Conservation (phyloP, 2,797 vertebrate species). For the Gouania willdenowi region DNA sequence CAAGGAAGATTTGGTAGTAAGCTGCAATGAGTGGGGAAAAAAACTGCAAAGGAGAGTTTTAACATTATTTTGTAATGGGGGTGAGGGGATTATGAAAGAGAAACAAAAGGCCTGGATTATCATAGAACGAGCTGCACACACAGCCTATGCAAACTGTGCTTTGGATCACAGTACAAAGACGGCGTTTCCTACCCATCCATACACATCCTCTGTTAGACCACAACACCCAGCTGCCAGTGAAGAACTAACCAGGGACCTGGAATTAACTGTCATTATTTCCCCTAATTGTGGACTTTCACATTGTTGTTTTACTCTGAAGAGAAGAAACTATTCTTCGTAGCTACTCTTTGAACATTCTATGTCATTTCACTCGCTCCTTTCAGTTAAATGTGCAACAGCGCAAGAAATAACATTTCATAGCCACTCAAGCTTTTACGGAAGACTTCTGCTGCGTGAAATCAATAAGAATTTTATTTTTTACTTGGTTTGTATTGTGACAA, state of each 20-base stretch:
- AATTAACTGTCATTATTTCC: slow-evolving; percentile 68
- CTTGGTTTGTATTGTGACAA: slow-evolving; percentile 34
- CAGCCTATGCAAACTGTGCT: slow-evolving; percentile 46
- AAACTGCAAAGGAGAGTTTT: slow-evolving; percentile 43
- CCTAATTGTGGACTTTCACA: slow-evolving; percentile 48
- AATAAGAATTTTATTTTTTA: slow-evolving; percentile 55
- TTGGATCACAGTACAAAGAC: slow-evolving; percentile 66
- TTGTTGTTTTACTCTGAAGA: slow-evolving; percentile 39
- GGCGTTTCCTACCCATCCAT: slow-evolving; percentile 57
- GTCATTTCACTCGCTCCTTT: neutral
- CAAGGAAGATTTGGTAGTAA: slow-evolving; percentile 20
- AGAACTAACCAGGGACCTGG: slow-evolving; percentile 43
- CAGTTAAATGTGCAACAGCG: slow-evolving; percentile 4
- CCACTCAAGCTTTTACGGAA: slow-evolving; percentile 1
- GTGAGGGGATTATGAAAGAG: slow-evolving; percentile 47
- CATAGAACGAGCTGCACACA: slow-evolving; percentile 54
- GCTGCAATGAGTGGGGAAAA: slow-evolving; percentile 18
- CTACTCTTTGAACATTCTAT: neutral
- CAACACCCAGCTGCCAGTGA: slow-evolving; percentile 55
- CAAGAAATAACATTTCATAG: slow-evolving; percentile 15
- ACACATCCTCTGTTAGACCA: slow-evolving; percentile 58
- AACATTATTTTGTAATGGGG: slow-evolving; percentile 52
- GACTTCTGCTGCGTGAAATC: slow-evolving; percentile 27
- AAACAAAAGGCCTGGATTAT: slow-evolving; percentile 74
- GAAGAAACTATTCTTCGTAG: slow-evolving; percentile 9